Percentiles rank a stretch among this genome's conserved stretches.
Evolutionary conservation across 2,888 invertebrate genomes (phyloP).

Genomic region (Pedicia rivosa): DNA sequence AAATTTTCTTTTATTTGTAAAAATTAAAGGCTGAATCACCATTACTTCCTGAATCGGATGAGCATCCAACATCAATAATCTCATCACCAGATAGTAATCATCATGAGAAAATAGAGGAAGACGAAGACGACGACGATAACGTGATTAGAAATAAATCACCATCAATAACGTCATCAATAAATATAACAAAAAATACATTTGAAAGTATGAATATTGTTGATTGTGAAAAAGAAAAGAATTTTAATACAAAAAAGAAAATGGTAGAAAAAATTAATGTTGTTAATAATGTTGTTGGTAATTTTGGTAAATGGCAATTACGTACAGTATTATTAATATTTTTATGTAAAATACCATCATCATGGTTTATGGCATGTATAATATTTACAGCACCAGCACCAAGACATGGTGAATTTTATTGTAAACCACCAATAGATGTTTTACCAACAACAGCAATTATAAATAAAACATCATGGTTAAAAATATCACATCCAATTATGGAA

Average conservation of each 20-base stretch:
- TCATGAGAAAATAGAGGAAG: too few relatives aligned
- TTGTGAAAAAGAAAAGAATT: too few relatives aligned
- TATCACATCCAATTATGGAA: constrained; percentile 29
- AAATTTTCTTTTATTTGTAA: constrained; percentile 25
- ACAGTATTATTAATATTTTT: constrained; percentile 30
- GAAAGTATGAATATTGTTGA: too few relatives aligned
- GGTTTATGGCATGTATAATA: constrained; percentile 36
- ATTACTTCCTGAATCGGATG: constrained; percentile 20
- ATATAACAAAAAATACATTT: too few relatives aligned
- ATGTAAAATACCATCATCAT: constrained; percentile 32
- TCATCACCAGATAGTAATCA: too few relatives aligned
- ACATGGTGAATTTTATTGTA: constrained; percentile 32
- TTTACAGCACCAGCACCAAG: constrained; percentile 32
- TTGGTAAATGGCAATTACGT: constrained; percentile 33
- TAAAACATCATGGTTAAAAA: constrained; percentile 28
- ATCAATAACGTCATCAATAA: too few relatives aligned
- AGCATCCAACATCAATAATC: constrained; percentile 10
- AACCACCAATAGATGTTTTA: constrained; percentile 22
- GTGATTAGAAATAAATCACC: too few relatives aligned
- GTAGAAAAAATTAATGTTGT: constrained; percentile 22
- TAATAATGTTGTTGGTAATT: constrained; percentile 29
- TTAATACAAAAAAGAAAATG: too few relatives aligned
- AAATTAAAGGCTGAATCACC: constrained; percentile 29
- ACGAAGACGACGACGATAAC: too few relatives aligned
- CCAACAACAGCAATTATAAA: constrained; percentile 19